Conservation (phyloP, 2,888 invertebrate species). For the Heliconius sara region DNA sequence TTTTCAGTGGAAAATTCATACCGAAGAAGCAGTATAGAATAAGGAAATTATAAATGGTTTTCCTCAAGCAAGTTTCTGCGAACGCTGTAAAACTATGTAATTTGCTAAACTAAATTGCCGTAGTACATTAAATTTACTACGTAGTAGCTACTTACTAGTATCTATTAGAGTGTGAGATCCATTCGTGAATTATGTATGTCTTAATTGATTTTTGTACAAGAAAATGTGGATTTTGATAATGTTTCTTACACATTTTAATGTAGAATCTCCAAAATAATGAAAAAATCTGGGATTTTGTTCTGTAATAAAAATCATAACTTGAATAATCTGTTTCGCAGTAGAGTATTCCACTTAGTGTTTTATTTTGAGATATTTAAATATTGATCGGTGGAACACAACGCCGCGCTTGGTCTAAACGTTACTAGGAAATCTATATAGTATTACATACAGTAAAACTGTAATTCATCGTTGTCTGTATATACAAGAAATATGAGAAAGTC, state of each 20-base stretch:
- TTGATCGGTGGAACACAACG: neutral
- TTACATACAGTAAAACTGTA: too few relatives aligned
- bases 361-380: neutral
- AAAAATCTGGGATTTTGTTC: too few relatives aligned
- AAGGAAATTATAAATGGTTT: slow-evolving; percentile 16
- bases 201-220: slow-evolving; percentile 2
- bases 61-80: slow-evolving; percentile 15
- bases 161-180: neutral
- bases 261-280: too few relatives aligned
- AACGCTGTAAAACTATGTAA: slow-evolving; percentile 22
- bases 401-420: neutral
- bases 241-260: too few relatives aligned
- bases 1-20: slow-evolving; percentile 14
- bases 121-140: slow-evolving; percentile 2
- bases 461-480: too few relatives aligned
- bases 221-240: too few relatives aligned
- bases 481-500: too few relatives aligned
- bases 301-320: too few relatives aligned
- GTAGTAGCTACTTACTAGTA: neutral
- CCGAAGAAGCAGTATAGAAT: neutral
- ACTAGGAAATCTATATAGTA: too few relatives aligned
- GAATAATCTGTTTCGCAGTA: too few relatives aligned
- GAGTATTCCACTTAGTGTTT: too few relatives aligned
- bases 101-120: slow-evolving; percentile 14
- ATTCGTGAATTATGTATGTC: slow-evolving; percentile 2